Conservation (phyloP, 2,888 invertebrate genomes). For the Gari tellinella region DNA sequence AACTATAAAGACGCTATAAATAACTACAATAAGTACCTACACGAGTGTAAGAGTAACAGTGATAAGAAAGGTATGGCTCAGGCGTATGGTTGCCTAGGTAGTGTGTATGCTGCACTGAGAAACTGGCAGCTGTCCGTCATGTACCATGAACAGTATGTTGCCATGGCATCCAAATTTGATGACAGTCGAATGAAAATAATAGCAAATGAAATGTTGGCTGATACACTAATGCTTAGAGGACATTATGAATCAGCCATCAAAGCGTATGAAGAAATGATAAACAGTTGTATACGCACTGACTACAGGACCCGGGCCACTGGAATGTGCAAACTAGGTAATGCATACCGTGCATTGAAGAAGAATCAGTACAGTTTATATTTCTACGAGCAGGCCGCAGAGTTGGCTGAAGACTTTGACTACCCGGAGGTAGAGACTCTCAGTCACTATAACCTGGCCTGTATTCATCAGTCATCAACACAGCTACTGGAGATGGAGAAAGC, state of each 20-base stretch:
- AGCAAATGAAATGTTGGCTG: conserved; percentile 80
- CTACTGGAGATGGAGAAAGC: conserved; percentile 78
- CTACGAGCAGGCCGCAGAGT: conserved; percentile 71
- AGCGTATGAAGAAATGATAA: conserved; percentile 68
- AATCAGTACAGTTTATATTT: conserved; percentile 77
- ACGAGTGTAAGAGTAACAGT: conserved; percentile 67
- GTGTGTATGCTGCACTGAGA: conserved; percentile 75
- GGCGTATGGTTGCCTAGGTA: conserved; percentile 82
- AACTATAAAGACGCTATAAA: conserved; percentile 77
- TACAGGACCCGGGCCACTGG: conserved; percentile 67
- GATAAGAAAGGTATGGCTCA: conserved; percentile 75
- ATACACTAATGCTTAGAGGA: conserved; percentile 74
- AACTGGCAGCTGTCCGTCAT: conserved; percentile 76
- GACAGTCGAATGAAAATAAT: conserved; percentile 69
- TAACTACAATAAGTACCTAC: conserved; percentile 76
- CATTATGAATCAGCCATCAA: conserved; percentile 73
- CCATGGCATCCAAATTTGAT: conserved; percentile 68
- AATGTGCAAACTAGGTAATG: conserved; percentile 78
- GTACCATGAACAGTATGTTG: conserved; percentile 80
- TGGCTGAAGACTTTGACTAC: conserved; percentile 74
- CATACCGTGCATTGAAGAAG: conserved; percentile 71
- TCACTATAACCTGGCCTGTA: conserved; percentile 79
- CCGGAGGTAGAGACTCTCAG: conserved; percentile 72
- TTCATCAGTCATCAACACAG: conserved; percentile 78
- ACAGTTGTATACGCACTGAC: conserved; percentile 62